Conservation (phyloP, 2,797 vertebrate species). For the Sorex maritimensis region DNA sequence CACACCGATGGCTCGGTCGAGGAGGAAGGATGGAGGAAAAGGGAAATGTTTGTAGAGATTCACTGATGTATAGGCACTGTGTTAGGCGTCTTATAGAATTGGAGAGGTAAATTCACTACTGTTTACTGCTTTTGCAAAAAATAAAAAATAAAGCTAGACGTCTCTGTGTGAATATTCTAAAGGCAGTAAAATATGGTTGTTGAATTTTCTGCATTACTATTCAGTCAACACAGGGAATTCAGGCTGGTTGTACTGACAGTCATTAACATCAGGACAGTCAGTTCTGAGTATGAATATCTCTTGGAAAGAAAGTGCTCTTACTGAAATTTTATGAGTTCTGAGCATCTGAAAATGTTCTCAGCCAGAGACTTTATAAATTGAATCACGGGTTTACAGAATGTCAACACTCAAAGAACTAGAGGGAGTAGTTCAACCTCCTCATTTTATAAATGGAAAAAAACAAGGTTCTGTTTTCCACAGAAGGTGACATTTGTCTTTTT, state of each 20-base stretch:
- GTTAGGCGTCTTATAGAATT: background rate
- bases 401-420: slow-evolving; percentile 2
- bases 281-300: slow-evolving; percentile 41
- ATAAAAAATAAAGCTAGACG: background rate
- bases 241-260: background rate
- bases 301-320: slow-evolving; percentile 63
- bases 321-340: background rate
- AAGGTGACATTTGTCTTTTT: slow-evolving; percentile 59
- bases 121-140: background rate
- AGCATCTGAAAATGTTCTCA: slow-evolving; percentile 45
- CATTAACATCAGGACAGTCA: slow-evolving; percentile 20
- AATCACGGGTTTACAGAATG: slow-evolving; percentile 52
- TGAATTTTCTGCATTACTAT: slow-evolving; percentile 23
- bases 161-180: slow-evolving; percentile 32
- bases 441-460: slow-evolving; percentile 35
- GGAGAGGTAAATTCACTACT: background rate
- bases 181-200: slow-evolving; percentile 58
- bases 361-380: slow-evolving; percentile 62
- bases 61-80: background rate
- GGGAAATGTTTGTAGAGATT: background rate
- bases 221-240: slow-evolving; percentile 45
- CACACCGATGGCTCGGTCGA: background rate
- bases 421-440: background rate
- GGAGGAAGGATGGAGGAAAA: background rate
- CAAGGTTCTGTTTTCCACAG: slow-evolving; percentile 1